Evolutionary conservation across 2,797 vertebrate species (phyloP), one percentile per base, ranked within the genome.

Genomic region (Oreortyx pictus): DNA sequence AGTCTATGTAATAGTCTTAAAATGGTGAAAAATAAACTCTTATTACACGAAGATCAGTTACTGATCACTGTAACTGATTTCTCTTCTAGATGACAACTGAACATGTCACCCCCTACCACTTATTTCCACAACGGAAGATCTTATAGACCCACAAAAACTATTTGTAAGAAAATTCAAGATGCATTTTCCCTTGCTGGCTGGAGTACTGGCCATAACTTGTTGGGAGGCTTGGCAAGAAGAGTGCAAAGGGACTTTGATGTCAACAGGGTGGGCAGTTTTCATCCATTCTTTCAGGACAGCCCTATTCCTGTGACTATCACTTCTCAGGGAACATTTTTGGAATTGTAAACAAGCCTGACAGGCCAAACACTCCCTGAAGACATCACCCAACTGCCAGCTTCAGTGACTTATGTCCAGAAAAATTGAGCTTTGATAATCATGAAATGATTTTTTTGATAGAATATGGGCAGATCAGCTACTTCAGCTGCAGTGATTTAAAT

Each of bases 401-500:
- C 50, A 12, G 14, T 62, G 10, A 86, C 10, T 29, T 25, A 52
- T 44, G 64, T 62, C 47, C 49, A 39, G n/a, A 70, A 86, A 91
- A 74, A 29, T 18, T 13, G 12, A 0, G 0, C 35, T 68, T 78
- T 75, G 27, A 47, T 75, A 60, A 24, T 52, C 52, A 79, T 76
- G 33, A 88, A 84, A 76, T 9, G 7, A 24, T 72, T 59, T 66
- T 11, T 16, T 60, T 52, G 6, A 11, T 56, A 41, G 49, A 24
- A 72, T 61, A n/a, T 6, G 37, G 59, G 68, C 86, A 57, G 43
- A 78, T 17, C 60, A 79, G 23, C 67, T 88, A 59, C 59, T 82
- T 82, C 76, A 92, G 44, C 83, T 75, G 76, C 72, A 67, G 50
- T 59, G 29, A 87, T 93, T 94, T 91, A 93, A 95, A 65, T 94